Base-by-base conservation (phyloP, 2,888 invertebrate genomes). In the Opisthograptis luteolata region DNA sequence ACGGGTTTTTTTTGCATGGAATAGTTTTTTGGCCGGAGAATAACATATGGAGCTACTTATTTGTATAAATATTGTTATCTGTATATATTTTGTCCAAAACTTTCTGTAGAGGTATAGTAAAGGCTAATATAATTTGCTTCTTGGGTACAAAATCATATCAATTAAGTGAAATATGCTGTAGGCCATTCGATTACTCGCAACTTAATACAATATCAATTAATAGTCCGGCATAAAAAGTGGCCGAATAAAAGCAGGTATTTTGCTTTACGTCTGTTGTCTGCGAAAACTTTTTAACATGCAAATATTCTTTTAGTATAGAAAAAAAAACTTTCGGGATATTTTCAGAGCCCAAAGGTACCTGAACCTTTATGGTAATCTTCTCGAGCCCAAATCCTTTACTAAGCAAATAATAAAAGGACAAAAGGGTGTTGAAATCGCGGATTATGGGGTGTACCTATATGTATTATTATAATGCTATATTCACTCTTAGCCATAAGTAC, bases 341-440 rank as follows among this genome's bases (percentile, higher is more conserved):
- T 52, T 34, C 28, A 46, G 31, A 46, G 37, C 37, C 27, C 17
- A 31, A 31, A 51, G 30, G 44, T 46, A 54, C 44, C 47, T 51
- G 66, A 66, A 67, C 71, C 68, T 74, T 75, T 73, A 75, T 75
- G 74, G 64, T 64, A 75, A 75, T 71, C 70, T 61, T 65, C 46
- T 57, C 45, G 55, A 47, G 52, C 60, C 63, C 71, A 66, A 73
- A 73, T 62, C 68, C 67, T 64, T 59, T 64, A 60, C 70, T 71
- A 66, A 70, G 73, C 73, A 74, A 74, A 74, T 72, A 71, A 58
- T 55, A 62, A 64, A 68, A 55, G 66, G 66, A 55, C 65, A 51
- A 65, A 58, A 58, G 60, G 50, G 20, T 40, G 40, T 28, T 12
- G 10, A 30, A 40, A 40, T 28, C 40, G 20, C n/a, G 22, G 28